Conservation (phyloP, 2,113 vertebrate genomes). For the Macrotus californicus region DNA sequence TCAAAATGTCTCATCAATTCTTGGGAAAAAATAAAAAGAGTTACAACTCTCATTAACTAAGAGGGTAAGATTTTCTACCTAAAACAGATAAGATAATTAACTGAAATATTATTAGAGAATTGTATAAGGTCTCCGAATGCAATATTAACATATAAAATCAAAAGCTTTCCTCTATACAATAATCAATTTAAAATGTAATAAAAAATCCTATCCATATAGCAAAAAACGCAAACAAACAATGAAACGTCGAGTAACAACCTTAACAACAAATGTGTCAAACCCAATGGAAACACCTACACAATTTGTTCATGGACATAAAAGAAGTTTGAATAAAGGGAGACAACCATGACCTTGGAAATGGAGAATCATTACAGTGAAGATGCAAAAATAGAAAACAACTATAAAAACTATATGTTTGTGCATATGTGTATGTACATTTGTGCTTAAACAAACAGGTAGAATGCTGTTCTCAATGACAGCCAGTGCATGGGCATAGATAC, state of each 20-base stretch:
- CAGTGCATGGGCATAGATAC: background rate
- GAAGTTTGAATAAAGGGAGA: background rate
- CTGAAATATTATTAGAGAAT: background rate
- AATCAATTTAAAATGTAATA: background rate
- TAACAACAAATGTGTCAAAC: conserved; percentile 1
- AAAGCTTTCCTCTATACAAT: background rate
- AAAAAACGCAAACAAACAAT: background rate
- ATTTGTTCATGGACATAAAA: background rate
- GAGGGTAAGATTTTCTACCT: background rate
- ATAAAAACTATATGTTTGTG: background rate
- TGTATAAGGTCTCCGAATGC: background rate
- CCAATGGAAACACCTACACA: background rate
- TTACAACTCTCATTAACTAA: background rate
- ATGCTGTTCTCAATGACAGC: background rate
- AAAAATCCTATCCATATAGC: background rate
- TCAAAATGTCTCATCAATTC: background rate
- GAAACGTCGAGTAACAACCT: background rate
- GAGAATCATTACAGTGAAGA: background rate
- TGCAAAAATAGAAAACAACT: background rate
- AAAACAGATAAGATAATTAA: background rate
- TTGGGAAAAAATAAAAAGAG: background rate
- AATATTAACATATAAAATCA: background rate
- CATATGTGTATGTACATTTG: background rate
- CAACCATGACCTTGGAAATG: background rate
- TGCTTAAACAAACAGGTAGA: background rate